These are phyloP conservation scores for Parus major DNA, from an alignment of 2,113 vertebrate species.

Conservation along the genomic window DNA sequence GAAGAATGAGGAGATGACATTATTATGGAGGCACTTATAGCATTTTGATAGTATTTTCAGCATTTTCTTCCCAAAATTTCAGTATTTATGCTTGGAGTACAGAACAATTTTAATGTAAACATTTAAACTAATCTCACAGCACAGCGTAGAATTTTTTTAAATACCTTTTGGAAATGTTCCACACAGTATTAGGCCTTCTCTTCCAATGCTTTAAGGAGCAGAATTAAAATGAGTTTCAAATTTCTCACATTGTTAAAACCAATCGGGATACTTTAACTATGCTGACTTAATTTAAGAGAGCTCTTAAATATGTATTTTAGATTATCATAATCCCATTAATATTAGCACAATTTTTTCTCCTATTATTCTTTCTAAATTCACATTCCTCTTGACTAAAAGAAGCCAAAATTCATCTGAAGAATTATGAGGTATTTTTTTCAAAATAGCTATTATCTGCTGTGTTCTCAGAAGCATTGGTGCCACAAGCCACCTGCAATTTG, in stretches of 20 bases:
- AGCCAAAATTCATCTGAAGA: background rate
- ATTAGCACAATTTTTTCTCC: background rate
- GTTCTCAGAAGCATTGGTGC: background rate
- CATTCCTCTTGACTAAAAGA: background rate
- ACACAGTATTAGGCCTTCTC: background rate
- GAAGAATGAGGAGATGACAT: background rate
- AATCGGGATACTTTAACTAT: background rate
- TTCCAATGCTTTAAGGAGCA: background rate
- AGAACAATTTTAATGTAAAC: background rate
- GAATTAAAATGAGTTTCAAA: background rate
- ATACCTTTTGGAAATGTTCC: background rate
- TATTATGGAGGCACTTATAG: background rate
- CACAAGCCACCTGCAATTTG: background rate
- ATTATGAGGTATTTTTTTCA: background rate
- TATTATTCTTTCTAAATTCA: background rate
- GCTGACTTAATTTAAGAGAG: background rate
- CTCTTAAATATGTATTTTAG: background rate
- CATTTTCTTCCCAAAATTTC: background rate
- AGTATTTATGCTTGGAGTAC: background rate
- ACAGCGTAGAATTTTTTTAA: background rate
- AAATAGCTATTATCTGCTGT: background rate
- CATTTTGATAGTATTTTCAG: background rate
- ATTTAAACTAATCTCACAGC: background rate
- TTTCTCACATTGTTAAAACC: background rate
- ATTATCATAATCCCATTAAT: background rate